These are phyloP conservation scores for Ernsta delagoae DNA, from an alignment of 2,888 invertebrate species.

Conservation along the genomic window DNA sequence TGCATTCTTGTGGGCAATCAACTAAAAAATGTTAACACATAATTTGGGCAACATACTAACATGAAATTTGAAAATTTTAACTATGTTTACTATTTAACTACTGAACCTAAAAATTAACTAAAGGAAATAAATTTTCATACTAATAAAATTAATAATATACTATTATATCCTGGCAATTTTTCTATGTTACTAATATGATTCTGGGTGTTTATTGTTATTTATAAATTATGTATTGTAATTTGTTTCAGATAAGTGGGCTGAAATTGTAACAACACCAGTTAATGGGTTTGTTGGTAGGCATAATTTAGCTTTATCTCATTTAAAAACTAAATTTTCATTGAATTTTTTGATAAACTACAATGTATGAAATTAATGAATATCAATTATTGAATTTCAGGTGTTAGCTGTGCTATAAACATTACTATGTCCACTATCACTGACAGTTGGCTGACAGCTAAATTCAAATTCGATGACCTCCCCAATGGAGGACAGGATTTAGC, in stretches of 20 bases:
- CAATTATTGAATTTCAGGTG: slow-evolving; percentile 51
- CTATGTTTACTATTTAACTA: neutral
- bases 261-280: slow-evolving; percentile 56
- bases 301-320: neutral
- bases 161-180: too few species aligned
- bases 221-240: neutral
- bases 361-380: too few species aligned
- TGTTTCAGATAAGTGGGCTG: slow-evolving; percentile 73
- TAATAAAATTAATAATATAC: too few species aligned
- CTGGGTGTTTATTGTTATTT: neutral
- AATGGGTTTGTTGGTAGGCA: slow-evolving; percentile 74
- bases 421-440: slow-evolving; percentile 65
- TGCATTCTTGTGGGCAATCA: slow-evolving; percentile 9
- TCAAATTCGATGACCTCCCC: slow-evolving; percentile 60
- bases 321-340: neutral
- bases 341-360: neutral
- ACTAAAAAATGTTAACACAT: neutral
- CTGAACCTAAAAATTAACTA: too few species aligned
- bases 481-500: slow-evolving; percentile 56
- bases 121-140: too few species aligned
- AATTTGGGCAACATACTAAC: neutral
- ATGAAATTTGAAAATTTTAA: neutral
- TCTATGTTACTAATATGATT: too few species aligned
- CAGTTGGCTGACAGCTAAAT: slow-evolving; percentile 70
- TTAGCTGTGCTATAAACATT: slow-evolving; percentile 56